A percentile compares a stretch with the other conserved stretches of the same genome.
These are phyloP conservation scores for Perccottus glenii DNA, from an alignment of 2,113 vertebrate genomes.

Conservation along the genomic window DNA sequence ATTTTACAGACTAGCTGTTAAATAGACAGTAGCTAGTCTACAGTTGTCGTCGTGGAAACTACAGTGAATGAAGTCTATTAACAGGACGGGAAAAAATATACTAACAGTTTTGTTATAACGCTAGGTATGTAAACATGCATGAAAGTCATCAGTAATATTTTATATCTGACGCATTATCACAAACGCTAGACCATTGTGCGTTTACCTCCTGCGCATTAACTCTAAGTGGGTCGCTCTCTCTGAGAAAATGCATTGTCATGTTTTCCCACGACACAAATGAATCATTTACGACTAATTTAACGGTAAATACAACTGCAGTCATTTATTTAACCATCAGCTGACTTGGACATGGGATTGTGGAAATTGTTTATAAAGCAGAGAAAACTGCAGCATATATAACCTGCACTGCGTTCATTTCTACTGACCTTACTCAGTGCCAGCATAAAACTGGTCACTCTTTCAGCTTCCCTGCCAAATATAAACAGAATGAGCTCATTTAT, in stretches of 20 bases:
- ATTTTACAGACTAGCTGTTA: no score
- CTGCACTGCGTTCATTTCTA: neutral
- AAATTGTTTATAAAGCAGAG: neutral
- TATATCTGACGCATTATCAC: slow-evolving; percentile 68
- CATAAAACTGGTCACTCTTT: slow-evolving; percentile 13
- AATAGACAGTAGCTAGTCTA: neutral
- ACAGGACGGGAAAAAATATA: slow-evolving; percentile 1
- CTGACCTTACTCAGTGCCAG: neutral
- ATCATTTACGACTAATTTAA: neutral
- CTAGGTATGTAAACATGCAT: neutral
- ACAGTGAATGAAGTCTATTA: neutral
- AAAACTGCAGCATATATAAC: neutral
- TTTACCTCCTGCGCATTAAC: slow-evolving; percentile 60
- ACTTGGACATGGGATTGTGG: neutral
- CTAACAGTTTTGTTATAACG: neutral
- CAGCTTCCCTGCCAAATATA: slow-evolving; percentile 13
- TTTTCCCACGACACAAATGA: slow-evolving; percentile 27
- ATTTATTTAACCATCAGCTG: neutral
- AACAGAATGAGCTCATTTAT: slow-evolving; percentile 12
- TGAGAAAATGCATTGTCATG: slow-evolving; percentile 60
- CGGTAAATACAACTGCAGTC: no score
- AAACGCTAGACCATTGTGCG: slow-evolving; percentile 9
- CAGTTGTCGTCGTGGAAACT: neutral
- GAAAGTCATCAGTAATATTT: neutral
- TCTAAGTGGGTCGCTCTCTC: slow-evolving; percentile 43